These are phyloP conservation scores for Melanocharis versteri DNA, from an alignment of 2,113 vertebrate species.

Conservation along the genomic window DNA sequence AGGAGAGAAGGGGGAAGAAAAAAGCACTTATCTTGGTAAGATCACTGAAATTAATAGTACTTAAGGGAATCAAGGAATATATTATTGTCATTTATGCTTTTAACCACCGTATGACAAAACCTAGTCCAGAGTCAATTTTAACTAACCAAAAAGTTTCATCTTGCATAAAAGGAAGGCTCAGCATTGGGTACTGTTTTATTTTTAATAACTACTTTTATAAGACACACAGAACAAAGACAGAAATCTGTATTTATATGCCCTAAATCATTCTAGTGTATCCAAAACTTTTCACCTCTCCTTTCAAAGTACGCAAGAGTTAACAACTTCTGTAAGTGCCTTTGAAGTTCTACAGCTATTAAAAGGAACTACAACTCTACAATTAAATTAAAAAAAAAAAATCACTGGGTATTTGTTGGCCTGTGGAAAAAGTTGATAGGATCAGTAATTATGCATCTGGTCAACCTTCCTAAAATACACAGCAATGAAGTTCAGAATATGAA, in stretches of 20 bases:
- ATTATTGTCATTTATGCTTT: neutral
- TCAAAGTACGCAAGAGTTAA: neutral
- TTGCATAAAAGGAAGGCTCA: neutral
- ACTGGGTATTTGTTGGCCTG: neutral
- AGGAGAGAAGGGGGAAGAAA: neutral
- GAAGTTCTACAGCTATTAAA: neutral
- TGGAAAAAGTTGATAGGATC: neutral
- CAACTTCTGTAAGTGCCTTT: neutral
- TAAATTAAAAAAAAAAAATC: neutral
- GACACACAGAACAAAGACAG: neutral
- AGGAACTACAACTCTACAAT: neutral
- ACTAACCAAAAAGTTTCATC: neutral
- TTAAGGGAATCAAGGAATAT: neutral
- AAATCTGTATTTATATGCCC: neutral
- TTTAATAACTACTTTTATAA: neutral
- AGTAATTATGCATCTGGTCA: neutral
- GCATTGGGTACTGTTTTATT: neutral
- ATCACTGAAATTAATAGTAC: neutral
- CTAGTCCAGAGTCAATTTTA: neutral
- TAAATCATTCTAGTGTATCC: neutral
- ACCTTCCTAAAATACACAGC: neutral
- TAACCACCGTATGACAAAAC: neutral
- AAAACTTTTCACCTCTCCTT: neutral
- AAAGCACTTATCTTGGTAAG: neutral
- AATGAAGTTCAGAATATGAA: neutral